Evolutionary conservation across 2,113 vertebrate species (phyloP).

Genomic region (Bubo bubo): DNA sequence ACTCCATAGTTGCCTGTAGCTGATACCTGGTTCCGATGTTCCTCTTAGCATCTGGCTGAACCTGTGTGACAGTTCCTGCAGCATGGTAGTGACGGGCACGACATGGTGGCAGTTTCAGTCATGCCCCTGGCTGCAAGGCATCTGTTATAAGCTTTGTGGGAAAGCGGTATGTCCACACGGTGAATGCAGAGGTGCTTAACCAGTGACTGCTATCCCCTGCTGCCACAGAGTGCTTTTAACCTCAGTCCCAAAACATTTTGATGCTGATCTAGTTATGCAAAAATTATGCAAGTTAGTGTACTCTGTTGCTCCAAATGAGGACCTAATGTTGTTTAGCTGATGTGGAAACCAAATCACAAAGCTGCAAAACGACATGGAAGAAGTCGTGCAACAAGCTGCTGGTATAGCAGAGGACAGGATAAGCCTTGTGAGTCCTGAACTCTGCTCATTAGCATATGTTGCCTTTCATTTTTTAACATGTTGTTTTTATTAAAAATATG

Average conservation of each 20-base stretch:
- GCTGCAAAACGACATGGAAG: neutral
- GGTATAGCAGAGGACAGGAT: neutral
- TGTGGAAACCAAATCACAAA: neutral
- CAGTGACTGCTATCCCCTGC: neutral
- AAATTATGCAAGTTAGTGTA: neutral
- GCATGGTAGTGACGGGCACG: fast-evolving
- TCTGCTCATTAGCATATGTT: neutral
- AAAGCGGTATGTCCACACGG: neutral
- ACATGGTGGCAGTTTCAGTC: neutral
- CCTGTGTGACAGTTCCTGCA: neutral
- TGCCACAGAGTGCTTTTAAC: neutral
- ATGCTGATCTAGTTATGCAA: neutral
- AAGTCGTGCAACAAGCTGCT: neutral
- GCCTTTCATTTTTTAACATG: neutral
- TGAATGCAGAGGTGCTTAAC: neutral
- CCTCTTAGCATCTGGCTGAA: neutral
- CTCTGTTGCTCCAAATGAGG: neutral
- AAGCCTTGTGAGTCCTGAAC: neutral
- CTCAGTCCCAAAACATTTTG: neutral
- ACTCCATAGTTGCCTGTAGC: neutral
- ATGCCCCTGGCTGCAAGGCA: neutral
- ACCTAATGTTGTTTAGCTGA: neutral
- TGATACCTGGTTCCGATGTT: neutral
- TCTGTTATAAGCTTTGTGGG: neutral
- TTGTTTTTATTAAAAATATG: neutral